Conservation (phyloP, 1,140 invertebrate genomes). For the Magallana angulata region DNA sequence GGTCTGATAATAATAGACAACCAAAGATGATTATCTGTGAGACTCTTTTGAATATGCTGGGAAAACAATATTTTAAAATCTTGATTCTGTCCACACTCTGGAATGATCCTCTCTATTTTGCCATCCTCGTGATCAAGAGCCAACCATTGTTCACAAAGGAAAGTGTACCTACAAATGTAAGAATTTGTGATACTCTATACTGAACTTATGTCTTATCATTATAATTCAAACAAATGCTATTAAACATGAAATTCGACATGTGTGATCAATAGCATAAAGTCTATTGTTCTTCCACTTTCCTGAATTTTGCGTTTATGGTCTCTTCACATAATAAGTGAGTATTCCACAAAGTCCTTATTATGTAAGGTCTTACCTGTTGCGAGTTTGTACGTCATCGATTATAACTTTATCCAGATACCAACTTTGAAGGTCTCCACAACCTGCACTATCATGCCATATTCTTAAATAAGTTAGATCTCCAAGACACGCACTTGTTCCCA, state of each 20-base stretch:
- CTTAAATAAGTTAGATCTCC: constrained; percentile 76
- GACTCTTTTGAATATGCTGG: constrained; percentile 74
- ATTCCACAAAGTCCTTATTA: no score
- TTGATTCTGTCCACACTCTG: constrained; percentile 68
- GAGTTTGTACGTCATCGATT: constrained; percentile 80
- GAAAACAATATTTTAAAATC: constrained; percentile 78
- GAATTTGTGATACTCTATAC: no score
- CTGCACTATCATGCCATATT: constrained; percentile 79
- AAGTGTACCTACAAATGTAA: constrained; percentile 69
- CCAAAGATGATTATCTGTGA: constrained; percentile 81
- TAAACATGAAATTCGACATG: no score
- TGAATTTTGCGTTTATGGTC: no score
- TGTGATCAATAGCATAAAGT: no score
- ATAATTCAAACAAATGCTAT: neutral
- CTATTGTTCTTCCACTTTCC: no score
- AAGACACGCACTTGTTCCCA: constrained; percentile 68
- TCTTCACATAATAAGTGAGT: no score
- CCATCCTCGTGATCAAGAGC: constrained; percentile 75
- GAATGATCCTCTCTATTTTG: constrained; percentile 73
- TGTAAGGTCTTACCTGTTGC: constrained; percentile 59
- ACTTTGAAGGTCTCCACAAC: constrained; percentile 66
- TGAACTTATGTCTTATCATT: neutral
- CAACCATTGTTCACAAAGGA: constrained; percentile 76
- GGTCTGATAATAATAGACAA: constrained; percentile 79
- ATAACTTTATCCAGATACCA: constrained; percentile 79